These are phyloP conservation scores for Cyclina sinensis DNA, from an alignment of 1,140 invertebrate genomes.

Conservation along the genomic window DNA sequence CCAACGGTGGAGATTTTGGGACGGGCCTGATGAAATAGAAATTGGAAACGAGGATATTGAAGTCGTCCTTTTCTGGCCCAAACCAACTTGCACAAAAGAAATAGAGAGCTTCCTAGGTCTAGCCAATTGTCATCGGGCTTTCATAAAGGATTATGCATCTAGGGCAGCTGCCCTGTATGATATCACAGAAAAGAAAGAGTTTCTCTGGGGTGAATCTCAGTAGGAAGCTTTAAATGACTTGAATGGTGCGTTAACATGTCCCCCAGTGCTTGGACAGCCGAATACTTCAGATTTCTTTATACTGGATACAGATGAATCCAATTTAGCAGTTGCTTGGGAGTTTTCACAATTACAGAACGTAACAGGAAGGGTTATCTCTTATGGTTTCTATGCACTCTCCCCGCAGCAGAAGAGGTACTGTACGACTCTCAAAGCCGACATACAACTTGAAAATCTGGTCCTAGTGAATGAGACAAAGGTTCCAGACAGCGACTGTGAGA, in stretches of 20 bases:
- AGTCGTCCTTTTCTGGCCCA: not conserved
- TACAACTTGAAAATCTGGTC: too few species aligned
- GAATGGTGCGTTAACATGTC: not conserved
- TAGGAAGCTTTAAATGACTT: not conserved
- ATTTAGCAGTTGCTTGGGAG: not conserved
- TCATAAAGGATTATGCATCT: not conserved
- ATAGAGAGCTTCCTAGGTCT: constrained; percentile 1
- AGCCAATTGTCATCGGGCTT: constrained; percentile 14
- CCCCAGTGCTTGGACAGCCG: not conserved
- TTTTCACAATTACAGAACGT: not conserved
- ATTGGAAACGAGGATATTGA: constrained; percentile 1
- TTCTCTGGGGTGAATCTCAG: not conserved
- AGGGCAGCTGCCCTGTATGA: not conserved
- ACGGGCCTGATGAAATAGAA: not conserved
- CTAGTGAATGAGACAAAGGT: too few species aligned
- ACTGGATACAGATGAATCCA: constrained; percentile 3
- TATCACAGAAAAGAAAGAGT: constrained; percentile 43
- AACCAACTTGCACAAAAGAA: not conserved
- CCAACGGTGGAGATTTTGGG: not conserved
- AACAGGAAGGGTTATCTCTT: not conserved
- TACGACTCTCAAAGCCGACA: too few species aligned
- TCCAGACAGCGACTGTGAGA: too few species aligned
- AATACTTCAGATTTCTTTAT: not conserved
- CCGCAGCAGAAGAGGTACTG: not conserved
- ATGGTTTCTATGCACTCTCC: not conserved